These are phyloP conservation scores for Ceyx margarethae DNA, from an alignment of 2,113 vertebrate genomes.

Conservation along the genomic window DNA sequence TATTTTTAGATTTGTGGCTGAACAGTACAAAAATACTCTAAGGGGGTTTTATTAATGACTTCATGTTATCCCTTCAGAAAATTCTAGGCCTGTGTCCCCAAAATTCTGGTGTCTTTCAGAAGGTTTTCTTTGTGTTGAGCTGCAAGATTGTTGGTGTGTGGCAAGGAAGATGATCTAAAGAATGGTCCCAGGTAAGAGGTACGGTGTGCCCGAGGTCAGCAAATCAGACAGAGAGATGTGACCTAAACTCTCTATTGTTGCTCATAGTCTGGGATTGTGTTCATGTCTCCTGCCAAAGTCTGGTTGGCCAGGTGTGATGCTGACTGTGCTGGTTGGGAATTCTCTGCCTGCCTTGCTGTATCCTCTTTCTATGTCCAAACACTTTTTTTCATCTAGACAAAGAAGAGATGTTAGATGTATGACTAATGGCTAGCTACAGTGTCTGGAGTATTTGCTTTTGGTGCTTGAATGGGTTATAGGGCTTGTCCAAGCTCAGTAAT, in stretches of 20 bases:
- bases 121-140: accelerated
- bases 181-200: background rate
- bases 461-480: background rate
- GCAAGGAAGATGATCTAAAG: background rate
- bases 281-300: background rate
- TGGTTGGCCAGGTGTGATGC: accelerated
- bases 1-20: background rate
- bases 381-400: background rate
- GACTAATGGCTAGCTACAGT: background rate
- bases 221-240: background rate
- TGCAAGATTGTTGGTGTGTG: background rate
- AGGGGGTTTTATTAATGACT: background rate
- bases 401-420: background rate
- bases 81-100: background rate
- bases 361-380: background rate
- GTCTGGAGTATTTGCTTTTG: background rate
- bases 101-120: background rate
- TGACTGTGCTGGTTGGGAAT: accelerated
- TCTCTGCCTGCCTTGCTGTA: background rate
- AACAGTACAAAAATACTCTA: background rate
- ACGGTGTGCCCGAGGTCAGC: accelerated
- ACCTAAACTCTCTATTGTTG: background rate
- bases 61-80: background rate
- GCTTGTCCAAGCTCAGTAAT: background rate
- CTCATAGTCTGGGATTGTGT: background rate